Base-by-base conservation (phyloP, 2,797 vertebrate species). In the Mallotus villosus region DNA sequence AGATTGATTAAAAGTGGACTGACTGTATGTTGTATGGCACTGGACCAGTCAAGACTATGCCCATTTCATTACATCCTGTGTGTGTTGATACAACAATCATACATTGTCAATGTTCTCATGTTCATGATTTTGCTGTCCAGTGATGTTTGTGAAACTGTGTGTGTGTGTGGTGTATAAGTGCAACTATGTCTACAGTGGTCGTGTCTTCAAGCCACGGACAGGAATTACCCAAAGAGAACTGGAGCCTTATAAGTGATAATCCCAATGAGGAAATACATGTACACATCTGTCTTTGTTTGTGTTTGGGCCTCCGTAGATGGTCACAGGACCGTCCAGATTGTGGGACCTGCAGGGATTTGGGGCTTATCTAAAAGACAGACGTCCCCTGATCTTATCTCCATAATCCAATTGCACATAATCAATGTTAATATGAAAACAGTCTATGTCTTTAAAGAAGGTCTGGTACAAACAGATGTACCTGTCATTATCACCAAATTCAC, bases 401-500 rank as follows among this genome's bases (percentile, higher is more conserved):
- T 85, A 90, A 92, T 91, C 90, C 81, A 87, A 81, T 86, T 88
- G 32, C 65, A 71, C 60, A 68, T 71, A 80, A 88, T 85, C 81
- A 83, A 84, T 89, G 70, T 71, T 78, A 64, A 79, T 69, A 74
- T 82, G 73, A 76, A 74, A 87, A 74, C 76, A 57, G 67, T 19
- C 71, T 49, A 63, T 61, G 49, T 63, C 5, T 75, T 72, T 80
- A 41, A 63, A 72, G 19, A 32, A 67, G 25, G 49, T 46, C 27
- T 66, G 46, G 9, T 3, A 67, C 57, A 53, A 69, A 74, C 51
- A 53, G 19, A 25, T 60, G 1, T 58, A 22, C 34, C 25, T 53
- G 67, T 68, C 4, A 11, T 74, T 66, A 25, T 72, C 25, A 61
- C 32, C 9, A 63, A 70, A 69, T 24, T 29, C 46, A 24, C 24